Base-by-base conservation (phyloP, 2,113 vertebrate species). In the Pteropus alecto region DNA sequence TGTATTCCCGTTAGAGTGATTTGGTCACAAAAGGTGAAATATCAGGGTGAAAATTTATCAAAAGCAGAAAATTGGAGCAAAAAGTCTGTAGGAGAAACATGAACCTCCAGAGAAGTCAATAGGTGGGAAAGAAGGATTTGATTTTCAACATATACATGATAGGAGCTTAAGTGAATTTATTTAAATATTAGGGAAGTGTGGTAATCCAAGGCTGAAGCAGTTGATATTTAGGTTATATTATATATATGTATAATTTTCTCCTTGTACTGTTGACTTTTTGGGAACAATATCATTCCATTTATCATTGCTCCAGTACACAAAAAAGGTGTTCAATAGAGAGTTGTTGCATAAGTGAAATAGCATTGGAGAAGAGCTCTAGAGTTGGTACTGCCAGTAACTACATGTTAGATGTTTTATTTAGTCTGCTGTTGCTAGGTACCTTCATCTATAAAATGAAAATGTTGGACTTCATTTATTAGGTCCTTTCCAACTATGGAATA, bases 381-480 rank as follows among this genome's bases (percentile, higher is more conserved):
- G 24, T 68, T 81, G 46, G 14, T 43, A 76, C 30, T 76, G 48
- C 33, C 65, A 87, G 41, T 94, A 95, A 83, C 63, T 91, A 83
- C 68, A 74, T 79, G 38, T 93, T 95, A 90, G 70, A 85, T 13
- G 35, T 96, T 51, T 91, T 94, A 84, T 93, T 95, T 83, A 94
- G 35, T 79, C 82, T 95, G 87, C 70, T 1, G 83, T 94, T 93
- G 26, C 83, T 91, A 60, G 30, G 35, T 78, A 86, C 19, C n/a
- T 95, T 96, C 43, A 76, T 84, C 48, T 95, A 30, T 93, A 94
- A 94, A 96, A 93, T 78, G 35, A 78, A 95, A 96, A 68, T 92
- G 24, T 48, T 94, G 51, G 74, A 94, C 89, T 97, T 97, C 51
- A 96, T 97, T 97, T 21, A 97, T 97, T 97, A 97, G 96, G 78